Evolutionary conservation across 1,140 invertebrate genomes (phyloP), one percentile per base, ranked within the genome.

Genomic region (Ylistrum balloti): DNA sequence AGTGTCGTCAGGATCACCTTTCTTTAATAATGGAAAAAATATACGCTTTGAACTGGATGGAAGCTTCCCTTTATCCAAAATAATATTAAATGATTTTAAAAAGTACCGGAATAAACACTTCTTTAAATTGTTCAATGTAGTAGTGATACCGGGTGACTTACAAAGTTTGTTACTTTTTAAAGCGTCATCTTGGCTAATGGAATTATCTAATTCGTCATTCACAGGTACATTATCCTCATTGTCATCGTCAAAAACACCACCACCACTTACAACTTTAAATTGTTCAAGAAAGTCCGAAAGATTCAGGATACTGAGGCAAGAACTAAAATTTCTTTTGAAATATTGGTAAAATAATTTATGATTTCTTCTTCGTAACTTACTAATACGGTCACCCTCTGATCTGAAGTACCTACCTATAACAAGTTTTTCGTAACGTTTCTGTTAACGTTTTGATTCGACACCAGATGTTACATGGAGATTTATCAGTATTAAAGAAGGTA

Each of bases 21-120:
- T 92, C 13, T 93, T 92, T 41, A 85, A 89, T 34, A 93, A 34
- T 38, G 88, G 91, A 5, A 92, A 87, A 33, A 93, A 89, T 87
- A 92, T 86, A 90, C 88, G 87, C n/a, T 88, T 87, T 91, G 90
- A 92, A 33, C n/a, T 7, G 45, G 88, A 41, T 33, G 89, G 91
- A 38, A 88, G 90, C n/a, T 20, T 28, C 32, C 90, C 56, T 48
- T 74, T 89, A 87, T 88, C 33, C 38, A 91, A 86, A 88, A 90
- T 90, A 28, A n/a, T 38, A 87, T 92, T 92, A 90, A 92, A 91
- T 28, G 89, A 88, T 48, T 48, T 86, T 86, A n/a, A 33, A 90
- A 33, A 91, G n/a, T 41, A 88, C 17, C 28, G 41, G 35, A 11
- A 86, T 13, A 20, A 91, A 34, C 1, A 90, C 74, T 87, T 88